These are phyloP conservation scores for Augiades crinisus DNA, from an alignment of 2,888 invertebrate genomes.

Conservation along the genomic window DNA sequence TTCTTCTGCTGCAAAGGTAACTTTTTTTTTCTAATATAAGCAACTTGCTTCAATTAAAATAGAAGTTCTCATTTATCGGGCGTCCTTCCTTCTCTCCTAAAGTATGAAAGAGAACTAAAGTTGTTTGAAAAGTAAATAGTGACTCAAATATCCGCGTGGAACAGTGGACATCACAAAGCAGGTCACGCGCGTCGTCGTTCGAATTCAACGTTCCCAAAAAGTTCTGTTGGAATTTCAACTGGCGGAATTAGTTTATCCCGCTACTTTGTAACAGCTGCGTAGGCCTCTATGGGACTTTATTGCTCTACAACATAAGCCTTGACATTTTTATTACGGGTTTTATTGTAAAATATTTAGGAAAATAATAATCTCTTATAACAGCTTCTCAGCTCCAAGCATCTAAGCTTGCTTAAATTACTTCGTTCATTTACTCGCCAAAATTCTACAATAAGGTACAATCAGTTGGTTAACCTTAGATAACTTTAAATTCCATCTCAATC, in stretches of 20 bases:
- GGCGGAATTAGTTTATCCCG: conserved; percentile 53
- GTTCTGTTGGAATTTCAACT: conserved; percentile 57
- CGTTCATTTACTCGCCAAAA: no score
- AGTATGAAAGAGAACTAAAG: conserved; percentile 37
- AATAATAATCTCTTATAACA: no score
- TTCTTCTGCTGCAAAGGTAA: no score
- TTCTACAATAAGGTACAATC: no score
- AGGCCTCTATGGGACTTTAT: conserved; percentile 27
- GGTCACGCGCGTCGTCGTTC: conserved; percentile 63
- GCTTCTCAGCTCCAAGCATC: no score
- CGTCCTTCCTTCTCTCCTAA: conserved; percentile 32
- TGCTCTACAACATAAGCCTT: conserved; percentile 8
- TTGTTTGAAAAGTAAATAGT: conserved; percentile 48
- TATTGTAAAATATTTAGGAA: conserved; percentile 1
- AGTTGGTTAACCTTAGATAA: no score
- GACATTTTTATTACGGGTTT: not conserved
- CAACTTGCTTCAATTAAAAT: conserved; percentile 33
- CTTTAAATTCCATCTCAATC: no score
- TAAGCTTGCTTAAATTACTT: no score
- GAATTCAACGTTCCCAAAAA: conserved; percentile 68
- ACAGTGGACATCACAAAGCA: conserved; percentile 52
- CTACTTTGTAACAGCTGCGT: conserved; percentile 33
- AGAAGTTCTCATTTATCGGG: conserved; percentile 30
- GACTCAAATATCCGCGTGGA: conserved; percentile 44
- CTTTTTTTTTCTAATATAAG: no score